Base-by-base conservation (phyloP, 1,140 invertebrate genomes). In the Capitella teleta region DNA sequence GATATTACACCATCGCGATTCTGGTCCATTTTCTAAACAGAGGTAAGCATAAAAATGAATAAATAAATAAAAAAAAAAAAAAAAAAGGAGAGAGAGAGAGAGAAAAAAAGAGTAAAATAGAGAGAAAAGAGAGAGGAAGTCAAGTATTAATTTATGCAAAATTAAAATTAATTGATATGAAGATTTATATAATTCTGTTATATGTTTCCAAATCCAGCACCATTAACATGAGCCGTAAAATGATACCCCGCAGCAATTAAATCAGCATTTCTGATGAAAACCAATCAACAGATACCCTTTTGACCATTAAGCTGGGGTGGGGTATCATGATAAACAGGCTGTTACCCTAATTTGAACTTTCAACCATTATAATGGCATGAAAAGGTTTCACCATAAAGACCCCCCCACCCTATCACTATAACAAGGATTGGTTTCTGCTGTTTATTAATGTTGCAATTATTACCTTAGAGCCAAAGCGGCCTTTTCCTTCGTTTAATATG, bases 1-100 rank as follows among this genome's bases (percentile, higher is more conserved):
- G 90, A 92, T 65, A 94, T 91, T 47, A 93, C 86, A 47, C 89
- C 90, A 67, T 94, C 89, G 70, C 88, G 83, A 75, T 94, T 93
- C 51, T 90, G 76, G 68, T 94, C 91, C 62, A 94, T 78, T 75
- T 92, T 92, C 69, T 85, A 80, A 32, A 59, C 52, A 54, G 58
- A 21, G 46, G 58, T 37, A 57, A 16, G 2, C 38, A 40, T 2
- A 14, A 10, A 34, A 34, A 10, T 10, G 5, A 16, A 40, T 40
- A 12, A 40, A n/a, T n/a, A n/a, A n/a, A n/a, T n/a, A n/a, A n/a
- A n/a, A n/a, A n/a, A n/a, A n/a, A n/a, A n/a, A n/a, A n/a, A n/a
- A n/a, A n/a, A n/a, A n/a, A n/a, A n/a, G n/a, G n/a, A n/a, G n/a
- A n/a, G n/a, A n/a, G n/a, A n/a, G n/a, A n/a, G n/a, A n/a, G n/a